Evolutionary conservation across 2,888 invertebrate genomes (phyloP).

Genomic region (Nomada goodeniana): DNA sequence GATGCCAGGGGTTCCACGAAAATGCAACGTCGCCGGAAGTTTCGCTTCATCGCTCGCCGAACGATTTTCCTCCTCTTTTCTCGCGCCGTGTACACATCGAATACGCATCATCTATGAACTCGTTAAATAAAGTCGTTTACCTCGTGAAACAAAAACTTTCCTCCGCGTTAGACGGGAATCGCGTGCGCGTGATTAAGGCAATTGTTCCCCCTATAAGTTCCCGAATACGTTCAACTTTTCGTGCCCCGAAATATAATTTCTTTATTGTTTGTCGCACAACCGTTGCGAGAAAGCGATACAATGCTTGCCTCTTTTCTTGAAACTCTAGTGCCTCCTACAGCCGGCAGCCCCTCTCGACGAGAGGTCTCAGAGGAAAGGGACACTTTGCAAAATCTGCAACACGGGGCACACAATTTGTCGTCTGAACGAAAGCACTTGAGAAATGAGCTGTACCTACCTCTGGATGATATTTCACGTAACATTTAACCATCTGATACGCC

Average conservation of each 20-base stretch:
- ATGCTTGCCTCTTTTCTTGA: not conserved
- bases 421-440: not conserved
- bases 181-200: constrained; percentile 3
- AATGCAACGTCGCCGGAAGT: constrained; percentile 15
- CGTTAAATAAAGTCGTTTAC: constrained; percentile 45
- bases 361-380: constrained; percentile 65
- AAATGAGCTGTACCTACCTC: constrained; percentile 66
- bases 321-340: constrained; percentile 1
- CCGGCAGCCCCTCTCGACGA: not conserved
- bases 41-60: constrained; percentile 23
- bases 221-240: not conserved
- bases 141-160: constrained; percentile 4
- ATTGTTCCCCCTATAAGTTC: not conserved
- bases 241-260: not conserved
- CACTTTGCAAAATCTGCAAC: constrained; percentile 69
- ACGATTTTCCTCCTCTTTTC: constrained; percentile 22
- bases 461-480: constrained; percentile 74
- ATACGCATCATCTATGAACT: constrained; percentile 1
- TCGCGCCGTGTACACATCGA: not conserved
- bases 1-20: not conserved
- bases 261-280: not conserved
- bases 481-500: constrained; percentile 76
- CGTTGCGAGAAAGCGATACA: constrained; percentile 9
- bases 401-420: not conserved
- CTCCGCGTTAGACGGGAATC: constrained; percentile 2